These are phyloP conservation scores for Paedocypris sp. DNA, from an alignment of 2,113 vertebrate genomes.

Conservation along the genomic window DNA sequence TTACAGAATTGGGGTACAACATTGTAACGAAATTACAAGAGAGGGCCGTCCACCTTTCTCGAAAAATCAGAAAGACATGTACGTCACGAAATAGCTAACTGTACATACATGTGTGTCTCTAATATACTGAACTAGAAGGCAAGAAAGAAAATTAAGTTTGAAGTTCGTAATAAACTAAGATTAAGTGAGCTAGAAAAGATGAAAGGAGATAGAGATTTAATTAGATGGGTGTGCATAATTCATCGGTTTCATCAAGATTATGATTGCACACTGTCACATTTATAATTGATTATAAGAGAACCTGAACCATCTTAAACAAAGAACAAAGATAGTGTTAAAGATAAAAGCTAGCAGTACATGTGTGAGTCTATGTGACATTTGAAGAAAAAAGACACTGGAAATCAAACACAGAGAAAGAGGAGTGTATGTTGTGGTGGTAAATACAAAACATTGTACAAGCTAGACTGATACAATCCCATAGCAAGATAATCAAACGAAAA, in stretches of 20 bases:
- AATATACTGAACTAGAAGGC: no score
- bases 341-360: not conserved
- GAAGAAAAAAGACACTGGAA: not conserved
- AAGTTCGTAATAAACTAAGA: conserved; percentile 2
- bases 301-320: conserved; percentile 9
- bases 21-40: no score
- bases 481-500: no score
- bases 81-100: no score
- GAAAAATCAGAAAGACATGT: no score
- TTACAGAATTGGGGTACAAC: no score
- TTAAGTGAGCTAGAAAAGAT: conserved; percentile 3
- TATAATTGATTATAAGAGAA: conserved; percentile 24
- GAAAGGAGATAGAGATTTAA: conserved; percentile 17
- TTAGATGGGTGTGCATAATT: conserved; percentile 28
- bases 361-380: no score
- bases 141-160: not conserved
- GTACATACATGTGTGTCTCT: no score
- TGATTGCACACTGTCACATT: conserved; percentile 17
- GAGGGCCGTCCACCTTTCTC: no score
- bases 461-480: no score
- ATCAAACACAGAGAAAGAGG: not conserved
- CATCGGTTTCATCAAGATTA: conserved; percentile 21
- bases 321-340: conserved; percentile 11
- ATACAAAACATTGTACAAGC: no score
- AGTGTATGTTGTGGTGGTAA: no score